phyloP scores from a whole-genome alignment of 2,113 vertebrate species.

The Zosterops lateralis region DNA sequence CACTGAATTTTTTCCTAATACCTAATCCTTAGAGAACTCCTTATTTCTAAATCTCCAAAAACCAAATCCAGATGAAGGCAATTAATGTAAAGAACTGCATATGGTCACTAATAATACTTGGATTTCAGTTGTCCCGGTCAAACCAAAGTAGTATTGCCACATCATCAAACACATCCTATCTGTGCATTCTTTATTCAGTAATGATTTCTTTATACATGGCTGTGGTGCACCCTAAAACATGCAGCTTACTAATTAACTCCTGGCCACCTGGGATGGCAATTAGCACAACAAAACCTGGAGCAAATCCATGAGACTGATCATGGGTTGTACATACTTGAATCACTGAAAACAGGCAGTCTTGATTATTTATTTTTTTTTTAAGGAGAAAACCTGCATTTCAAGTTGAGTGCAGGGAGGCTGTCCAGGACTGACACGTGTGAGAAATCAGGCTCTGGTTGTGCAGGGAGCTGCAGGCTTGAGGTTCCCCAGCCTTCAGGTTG shows the following conservation, averaged over 20 bases:
- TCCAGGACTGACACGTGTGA: neutral
- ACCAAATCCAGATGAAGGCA: neutral
- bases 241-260: conserved; percentile 26
- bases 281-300: conserved; percentile 7
- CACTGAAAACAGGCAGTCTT: neutral
- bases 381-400: neutral
- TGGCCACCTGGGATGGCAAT: conserved; percentile 14
- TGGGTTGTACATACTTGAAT: neutral
- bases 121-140: neutral
- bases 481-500: neutral
- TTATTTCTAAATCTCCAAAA: neutral
- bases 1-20: neutral
- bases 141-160: neutral
- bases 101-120: neutral
- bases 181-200: neutral
- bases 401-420: neutral
- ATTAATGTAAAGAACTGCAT: neutral
- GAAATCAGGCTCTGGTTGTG: neutral
- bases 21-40: neutral
- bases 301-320: neutral
- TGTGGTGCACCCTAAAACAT: neutral
- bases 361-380: neutral
- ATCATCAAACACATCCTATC: neutral
- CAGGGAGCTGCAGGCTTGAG: neutral
- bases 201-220: neutral